These are phyloP conservation scores for Oikopleura vanhoeffeni DNA, from an alignment of 23 tunicate species.

Conservation along the genomic window DNA sequence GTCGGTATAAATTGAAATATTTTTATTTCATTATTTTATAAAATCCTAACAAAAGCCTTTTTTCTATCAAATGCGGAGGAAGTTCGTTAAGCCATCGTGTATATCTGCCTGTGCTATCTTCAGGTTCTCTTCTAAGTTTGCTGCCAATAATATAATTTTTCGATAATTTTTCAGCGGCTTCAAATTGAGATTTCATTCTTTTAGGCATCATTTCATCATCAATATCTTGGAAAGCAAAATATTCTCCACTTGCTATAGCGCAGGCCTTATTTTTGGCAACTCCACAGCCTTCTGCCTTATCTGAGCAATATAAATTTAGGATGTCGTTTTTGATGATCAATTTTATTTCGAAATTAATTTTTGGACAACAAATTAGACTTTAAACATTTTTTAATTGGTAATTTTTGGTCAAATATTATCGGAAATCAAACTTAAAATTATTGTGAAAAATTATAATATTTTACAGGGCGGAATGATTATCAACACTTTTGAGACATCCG, in stretches of 20 bases:
- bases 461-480: no score
- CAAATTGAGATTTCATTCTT: constrained; percentile 33
- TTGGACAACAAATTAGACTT: no score
- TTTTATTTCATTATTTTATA: neutral
- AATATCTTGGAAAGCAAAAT: constrained; percentile 67
- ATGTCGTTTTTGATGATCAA: no score
- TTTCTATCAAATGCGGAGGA: constrained; percentile 19
- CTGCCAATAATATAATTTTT: neutral
- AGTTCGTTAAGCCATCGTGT: constrained; percentile 53
- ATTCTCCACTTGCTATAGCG: constrained; percentile 33
- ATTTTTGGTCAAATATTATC: no score
- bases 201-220: constrained; percentile 68
- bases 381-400: no score
- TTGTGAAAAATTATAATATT: no score
- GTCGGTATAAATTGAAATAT: neutral
- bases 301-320: neutral
- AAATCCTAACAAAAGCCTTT: neutral
- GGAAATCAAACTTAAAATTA: no score
- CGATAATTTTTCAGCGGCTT: constrained; percentile 22
- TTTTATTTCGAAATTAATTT: no score
- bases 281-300: constrained; percentile 43
- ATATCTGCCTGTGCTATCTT: constrained; percentile 45
- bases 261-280: constrained; percentile 57
- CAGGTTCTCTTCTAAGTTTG: constrained; percentile 52
- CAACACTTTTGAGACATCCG: no score